Evolutionary conservation across 2,113 vertebrate species (phyloP).

Genomic region (Thryonomys swinderianus): DNA sequence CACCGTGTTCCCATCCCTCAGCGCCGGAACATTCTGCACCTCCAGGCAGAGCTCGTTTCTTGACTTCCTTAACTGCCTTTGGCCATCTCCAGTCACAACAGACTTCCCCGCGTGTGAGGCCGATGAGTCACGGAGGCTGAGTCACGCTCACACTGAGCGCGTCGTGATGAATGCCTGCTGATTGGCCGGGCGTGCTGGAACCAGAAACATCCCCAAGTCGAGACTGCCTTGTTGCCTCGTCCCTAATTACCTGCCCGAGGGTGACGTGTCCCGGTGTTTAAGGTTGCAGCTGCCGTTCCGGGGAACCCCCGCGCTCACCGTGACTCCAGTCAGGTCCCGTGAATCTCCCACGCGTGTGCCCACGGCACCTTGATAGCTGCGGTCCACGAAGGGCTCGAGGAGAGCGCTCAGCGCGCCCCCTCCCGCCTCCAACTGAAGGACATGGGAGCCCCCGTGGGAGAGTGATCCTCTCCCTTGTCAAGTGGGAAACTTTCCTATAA

Average conservation of each 20-base stretch:
- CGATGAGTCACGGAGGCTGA: slow-evolving; percentile 69
- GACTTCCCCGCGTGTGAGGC: slow-evolving; percentile 54
- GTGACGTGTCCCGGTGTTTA: not conserved
- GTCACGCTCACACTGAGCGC: slow-evolving; percentile 33
- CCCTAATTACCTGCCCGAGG: not conserved
- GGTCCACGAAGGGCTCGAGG: not conserved
- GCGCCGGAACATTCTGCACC: not conserved
- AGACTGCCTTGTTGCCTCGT: not conserved
- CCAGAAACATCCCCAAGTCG: slow-evolving; percentile 37
- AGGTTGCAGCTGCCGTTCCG: not conserved
- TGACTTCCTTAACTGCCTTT: slow-evolving; percentile 20
- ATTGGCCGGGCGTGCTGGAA: slow-evolving; percentile 17
- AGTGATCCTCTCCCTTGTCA: not conserved
- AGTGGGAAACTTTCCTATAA: not conserved
- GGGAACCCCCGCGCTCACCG: not conserved
- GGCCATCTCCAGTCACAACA: slow-evolving; percentile 66
- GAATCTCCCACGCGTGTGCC: not conserved
- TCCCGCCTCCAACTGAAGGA: not conserved
- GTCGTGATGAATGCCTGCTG: slow-evolving; percentile 16
- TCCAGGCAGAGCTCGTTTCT: slow-evolving; percentile 47
- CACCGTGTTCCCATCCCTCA: not conserved
- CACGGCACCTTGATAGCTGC: not conserved
- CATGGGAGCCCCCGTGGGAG: not conserved
- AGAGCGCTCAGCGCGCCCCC: not conserved
- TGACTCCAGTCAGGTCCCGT: not conserved